Evolutionary conservation across 2,888 invertebrate genomes (phyloP).

Genomic region (Xestobium rufovillosum): DNA sequence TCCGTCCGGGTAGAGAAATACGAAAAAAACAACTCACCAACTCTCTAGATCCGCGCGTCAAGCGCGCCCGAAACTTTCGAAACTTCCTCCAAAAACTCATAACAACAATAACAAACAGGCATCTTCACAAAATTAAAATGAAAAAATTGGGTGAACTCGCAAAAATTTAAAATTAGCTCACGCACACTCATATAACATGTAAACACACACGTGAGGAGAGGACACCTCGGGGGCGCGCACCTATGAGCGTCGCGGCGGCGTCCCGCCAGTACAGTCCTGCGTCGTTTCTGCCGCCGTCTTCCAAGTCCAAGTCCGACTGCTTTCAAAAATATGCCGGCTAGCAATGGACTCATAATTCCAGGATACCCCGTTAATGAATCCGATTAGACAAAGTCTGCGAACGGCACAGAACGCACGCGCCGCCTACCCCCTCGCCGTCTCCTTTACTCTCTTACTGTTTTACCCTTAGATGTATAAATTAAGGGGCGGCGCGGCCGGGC

Average conservation of each 20-base stretch:
- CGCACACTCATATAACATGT: neutral
- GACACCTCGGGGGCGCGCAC: constrained; percentile 32
- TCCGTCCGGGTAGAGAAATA: too few relatives aligned
- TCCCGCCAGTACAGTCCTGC: too few relatives aligned
- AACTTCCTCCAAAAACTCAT: too few relatives aligned
- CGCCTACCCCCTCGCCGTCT: constrained; percentile 28
- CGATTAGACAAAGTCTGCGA: constrained; percentile 49
- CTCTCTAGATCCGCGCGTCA: too few relatives aligned
- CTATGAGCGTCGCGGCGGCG: constrained; percentile 28
- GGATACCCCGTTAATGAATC: constrained; percentile 53
- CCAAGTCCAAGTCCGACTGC: constrained; percentile 43
- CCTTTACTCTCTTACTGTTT: constrained; percentile 44
- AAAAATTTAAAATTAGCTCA: neutral
- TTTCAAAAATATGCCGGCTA: constrained; percentile 48
- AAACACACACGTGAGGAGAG: constrained; percentile 1
- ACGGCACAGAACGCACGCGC: constrained; percentile 45
- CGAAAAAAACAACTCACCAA: too few relatives aligned
- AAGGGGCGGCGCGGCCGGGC: constrained; percentile 45
- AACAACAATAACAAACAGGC: too few relatives aligned
- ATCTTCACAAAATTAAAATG: constrained; percentile 1
- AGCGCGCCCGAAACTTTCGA: too few relatives aligned
- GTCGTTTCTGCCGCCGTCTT: too few relatives aligned
- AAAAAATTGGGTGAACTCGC: constrained; percentile 1
- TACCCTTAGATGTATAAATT: constrained; percentile 46
- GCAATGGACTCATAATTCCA: constrained; percentile 50